Evolutionary conservation across 1,140 invertebrate genomes (phyloP).

Genomic region (Sarcophaga peregrina): DNA sequence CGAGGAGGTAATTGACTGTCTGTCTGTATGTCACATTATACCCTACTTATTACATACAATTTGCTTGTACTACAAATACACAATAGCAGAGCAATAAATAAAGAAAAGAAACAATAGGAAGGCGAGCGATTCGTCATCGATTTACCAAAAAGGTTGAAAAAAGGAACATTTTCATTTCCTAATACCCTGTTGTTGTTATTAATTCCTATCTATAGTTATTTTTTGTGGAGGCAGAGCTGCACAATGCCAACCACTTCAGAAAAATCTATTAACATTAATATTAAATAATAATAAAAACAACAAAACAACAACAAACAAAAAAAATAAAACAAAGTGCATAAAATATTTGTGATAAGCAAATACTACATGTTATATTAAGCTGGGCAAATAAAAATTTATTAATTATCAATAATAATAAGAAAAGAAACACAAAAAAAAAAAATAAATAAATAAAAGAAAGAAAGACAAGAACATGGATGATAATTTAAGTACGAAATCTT

Average conservation of each 20-base stretch:
- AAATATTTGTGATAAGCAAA: background rate
- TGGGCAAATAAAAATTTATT: background rate
- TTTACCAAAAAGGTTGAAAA: conserved; percentile 19
- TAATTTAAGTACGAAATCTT: conserved; percentile 80
- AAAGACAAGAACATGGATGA: conserved; percentile 74
- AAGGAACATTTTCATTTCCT: conserved; percentile 14
- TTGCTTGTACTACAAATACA: background rate
- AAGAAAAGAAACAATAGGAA: background rate
- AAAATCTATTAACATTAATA: background rate
- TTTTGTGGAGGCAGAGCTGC: background rate
- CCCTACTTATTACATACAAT: conserved; percentile 8
- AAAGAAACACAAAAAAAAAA: background rate
- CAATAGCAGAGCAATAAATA: background rate
- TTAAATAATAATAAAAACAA: background rate
- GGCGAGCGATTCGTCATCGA: conserved; percentile 26
- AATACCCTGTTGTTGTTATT: background rate
- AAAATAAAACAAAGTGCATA: conserved; percentile 14
- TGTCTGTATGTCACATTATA: background rate
- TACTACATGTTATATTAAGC: no score
- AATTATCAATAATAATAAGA: background rate
- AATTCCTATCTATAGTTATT: no score
- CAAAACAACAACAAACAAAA: no score
- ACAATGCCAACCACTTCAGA: background rate
- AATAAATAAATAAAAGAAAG: no score
- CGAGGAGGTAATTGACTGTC: conserved; percentile 7